Percentiles rank a stretch among this genome's conserved stretches.
Conservation (phyloP, 2,888 invertebrate species). For the Synanthedon vespiformis region DNA sequence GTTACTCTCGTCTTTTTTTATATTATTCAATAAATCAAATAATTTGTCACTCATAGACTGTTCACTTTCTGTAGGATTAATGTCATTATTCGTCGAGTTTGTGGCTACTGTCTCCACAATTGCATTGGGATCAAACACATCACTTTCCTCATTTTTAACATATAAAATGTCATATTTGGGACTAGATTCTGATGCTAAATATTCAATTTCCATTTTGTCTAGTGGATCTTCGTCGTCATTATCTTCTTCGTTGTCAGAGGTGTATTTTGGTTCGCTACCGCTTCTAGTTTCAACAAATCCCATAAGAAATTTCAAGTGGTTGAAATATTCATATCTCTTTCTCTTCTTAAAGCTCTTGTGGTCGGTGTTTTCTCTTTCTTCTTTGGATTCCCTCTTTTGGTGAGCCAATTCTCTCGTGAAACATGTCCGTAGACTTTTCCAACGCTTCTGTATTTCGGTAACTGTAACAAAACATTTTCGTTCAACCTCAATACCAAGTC, state of each 20-base stretch:
- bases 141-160: background rate
- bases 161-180: too few relatives aligned
- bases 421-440: conserved; percentile 41
- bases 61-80: background rate
- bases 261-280: background rate
- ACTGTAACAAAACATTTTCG: background rate
- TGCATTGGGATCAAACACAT: background rate
- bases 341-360: background rate
- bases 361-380: background rate
- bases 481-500: too few relatives aligned
- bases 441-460: conserved; percentile 13
- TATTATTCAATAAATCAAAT: conserved; percentile 19
- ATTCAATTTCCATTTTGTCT: background rate
- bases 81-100: too few relatives aligned
- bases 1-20: conserved; percentile 26
- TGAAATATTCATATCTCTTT: background rate
- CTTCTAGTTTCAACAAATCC: background rate
- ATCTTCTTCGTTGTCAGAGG: background rate
- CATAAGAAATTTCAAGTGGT: background rate
- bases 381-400: background rate
- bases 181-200: too few relatives aligned
- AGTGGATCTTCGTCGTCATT: background rate
- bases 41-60: conserved; percentile 3
- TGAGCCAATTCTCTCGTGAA: conserved; percentile 28
- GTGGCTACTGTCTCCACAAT: background rate